Evolutionary conservation across 2,888 invertebrate species (phyloP).

Genomic region (Ormyrus thymus): DNA sequence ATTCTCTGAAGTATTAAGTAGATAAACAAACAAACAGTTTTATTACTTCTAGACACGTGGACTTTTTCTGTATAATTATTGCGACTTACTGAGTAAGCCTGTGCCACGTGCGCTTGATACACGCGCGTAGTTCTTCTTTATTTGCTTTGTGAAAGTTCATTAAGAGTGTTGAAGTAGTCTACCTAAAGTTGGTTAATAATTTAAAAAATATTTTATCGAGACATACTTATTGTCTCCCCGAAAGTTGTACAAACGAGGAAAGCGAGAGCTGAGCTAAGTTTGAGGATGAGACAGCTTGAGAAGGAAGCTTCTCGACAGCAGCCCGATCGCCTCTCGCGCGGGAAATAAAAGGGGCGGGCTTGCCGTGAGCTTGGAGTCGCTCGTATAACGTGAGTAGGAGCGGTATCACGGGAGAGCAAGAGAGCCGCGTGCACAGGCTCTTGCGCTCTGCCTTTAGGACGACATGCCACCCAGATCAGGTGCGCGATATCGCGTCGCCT

Average conservation of each 20-base stretch:
- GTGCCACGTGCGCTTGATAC: neutral
- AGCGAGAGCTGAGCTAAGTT: too few species aligned
- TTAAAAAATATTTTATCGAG: too few species aligned
- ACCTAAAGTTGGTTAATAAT: too few species aligned
- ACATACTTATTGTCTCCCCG: too few species aligned
- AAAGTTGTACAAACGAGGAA: too few species aligned
- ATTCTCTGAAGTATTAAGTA: too few species aligned
- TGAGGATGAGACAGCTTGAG: too few species aligned
- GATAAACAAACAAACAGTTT: conserved; percentile 2
- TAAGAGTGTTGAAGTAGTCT: too few species aligned
- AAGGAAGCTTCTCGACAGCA: too few species aligned
- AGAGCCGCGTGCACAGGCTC: neutral
- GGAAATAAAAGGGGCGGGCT: neutral
- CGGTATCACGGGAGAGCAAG: conserved; percentile 70
- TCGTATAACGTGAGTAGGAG: conserved; percentile 60
- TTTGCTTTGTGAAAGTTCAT: conserved; percentile 12
- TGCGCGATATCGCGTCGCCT: conserved; percentile 69
- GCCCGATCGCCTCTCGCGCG: too few species aligned
- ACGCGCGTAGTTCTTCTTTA: neutral
- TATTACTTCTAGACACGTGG: neutral
- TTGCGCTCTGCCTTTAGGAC: conserved; percentile 6
- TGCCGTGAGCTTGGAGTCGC: neutral
- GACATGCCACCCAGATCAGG: conserved; percentile 65
- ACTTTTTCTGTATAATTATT: conserved; percentile 7
- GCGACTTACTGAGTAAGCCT: neutral